phyloP scores from a whole-genome alignment of 2,113 vertebrate species.

The Ibidorhyncha struthersii region DNA sequence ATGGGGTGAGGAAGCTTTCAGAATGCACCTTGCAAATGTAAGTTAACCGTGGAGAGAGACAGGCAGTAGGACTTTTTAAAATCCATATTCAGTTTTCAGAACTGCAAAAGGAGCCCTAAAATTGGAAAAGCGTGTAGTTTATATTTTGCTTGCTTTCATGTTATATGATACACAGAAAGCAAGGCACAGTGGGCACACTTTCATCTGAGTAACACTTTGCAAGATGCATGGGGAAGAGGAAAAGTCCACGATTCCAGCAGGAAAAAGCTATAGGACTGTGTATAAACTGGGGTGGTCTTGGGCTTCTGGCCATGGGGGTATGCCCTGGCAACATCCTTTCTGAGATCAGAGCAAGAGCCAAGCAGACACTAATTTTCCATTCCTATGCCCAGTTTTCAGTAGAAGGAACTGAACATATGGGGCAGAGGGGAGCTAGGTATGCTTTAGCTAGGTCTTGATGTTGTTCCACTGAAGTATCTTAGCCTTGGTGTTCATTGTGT shows the following conservation, averaged over 20 bases:
- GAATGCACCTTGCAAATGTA: neutral
- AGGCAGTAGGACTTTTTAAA: neutral
- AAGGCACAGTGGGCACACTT: neutral
- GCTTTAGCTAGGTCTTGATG: neutral
- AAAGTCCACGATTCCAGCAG: neutral
- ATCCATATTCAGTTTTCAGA: neutral
- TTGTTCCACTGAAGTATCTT: neutral
- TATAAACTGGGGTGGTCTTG: neutral
- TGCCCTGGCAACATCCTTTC: neutral
- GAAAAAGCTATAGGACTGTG: neutral
- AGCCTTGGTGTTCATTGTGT: neutral
- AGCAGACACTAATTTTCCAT: neutral
- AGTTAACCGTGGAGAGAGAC: neutral
- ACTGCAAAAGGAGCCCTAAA: neutral
- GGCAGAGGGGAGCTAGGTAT: neutral
- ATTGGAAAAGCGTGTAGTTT: neutral
- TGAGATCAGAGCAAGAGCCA: neutral
- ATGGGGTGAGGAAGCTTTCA: neutral
- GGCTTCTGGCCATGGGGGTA: neutral
- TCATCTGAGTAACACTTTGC: neutral
- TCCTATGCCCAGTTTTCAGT: neutral
- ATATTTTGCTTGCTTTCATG: neutral
- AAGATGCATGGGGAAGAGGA: neutral
- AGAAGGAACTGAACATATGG: neutral
- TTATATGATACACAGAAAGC: neutral